Percentiles rank a stretch among this genome's conserved stretches.
Conservation (phyloP, 2,797 vertebrate species). For the Neostethus bicornis region DNA sequence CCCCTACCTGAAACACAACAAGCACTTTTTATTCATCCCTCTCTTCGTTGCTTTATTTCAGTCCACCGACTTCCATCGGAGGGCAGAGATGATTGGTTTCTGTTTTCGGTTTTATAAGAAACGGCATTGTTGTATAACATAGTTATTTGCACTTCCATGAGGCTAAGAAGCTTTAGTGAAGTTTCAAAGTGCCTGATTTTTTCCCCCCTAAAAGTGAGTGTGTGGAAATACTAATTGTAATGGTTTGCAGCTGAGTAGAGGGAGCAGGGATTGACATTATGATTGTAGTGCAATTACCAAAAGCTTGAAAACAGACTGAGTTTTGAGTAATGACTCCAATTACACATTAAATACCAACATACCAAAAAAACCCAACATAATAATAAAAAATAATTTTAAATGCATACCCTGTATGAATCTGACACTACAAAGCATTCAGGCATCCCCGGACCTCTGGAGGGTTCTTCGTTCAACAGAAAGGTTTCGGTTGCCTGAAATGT, state of each 20-base stretch:
- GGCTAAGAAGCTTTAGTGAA: slow-evolving; percentile 60
- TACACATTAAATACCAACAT: slow-evolving; percentile 71
- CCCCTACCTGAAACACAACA: slow-evolving; percentile 19
- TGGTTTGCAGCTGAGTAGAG: slow-evolving; percentile 83
- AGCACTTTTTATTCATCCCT: slow-evolving; percentile 26
- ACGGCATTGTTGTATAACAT: slow-evolving; percentile 59
- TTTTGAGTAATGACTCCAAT: slow-evolving; percentile 76
- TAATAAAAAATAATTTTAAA: slow-evolving; percentile 63
- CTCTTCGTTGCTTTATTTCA: slow-evolving; percentile 68
- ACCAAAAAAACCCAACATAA: slow-evolving; percentile 52
- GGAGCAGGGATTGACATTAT: slow-evolving; percentile 84
- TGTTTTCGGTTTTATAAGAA: slow-evolving; percentile 55
- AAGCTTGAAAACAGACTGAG: slow-evolving; percentile 77
- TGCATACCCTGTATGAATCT: slow-evolving; percentile 86
- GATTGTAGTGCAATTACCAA: slow-evolving; percentile 81
- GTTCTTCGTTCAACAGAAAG: slow-evolving; percentile 86
- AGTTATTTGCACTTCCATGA: slow-evolving; percentile 72
- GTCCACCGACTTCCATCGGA: slow-evolving; percentile 36
- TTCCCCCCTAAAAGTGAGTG: slow-evolving; percentile 58
- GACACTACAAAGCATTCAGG: slow-evolving; percentile 87
- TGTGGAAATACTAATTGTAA: slow-evolving; percentile 85
- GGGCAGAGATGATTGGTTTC: slow-evolving; percentile 48
- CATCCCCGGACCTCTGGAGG: slow-evolving; percentile 84
- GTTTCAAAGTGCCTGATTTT: slow-evolving; percentile 52
- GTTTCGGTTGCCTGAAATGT: slow-evolving; percentile 83